phyloP scores from a whole-genome alignment of 2,888 invertebrate species.

The Chrysina gloriosa region DNA sequence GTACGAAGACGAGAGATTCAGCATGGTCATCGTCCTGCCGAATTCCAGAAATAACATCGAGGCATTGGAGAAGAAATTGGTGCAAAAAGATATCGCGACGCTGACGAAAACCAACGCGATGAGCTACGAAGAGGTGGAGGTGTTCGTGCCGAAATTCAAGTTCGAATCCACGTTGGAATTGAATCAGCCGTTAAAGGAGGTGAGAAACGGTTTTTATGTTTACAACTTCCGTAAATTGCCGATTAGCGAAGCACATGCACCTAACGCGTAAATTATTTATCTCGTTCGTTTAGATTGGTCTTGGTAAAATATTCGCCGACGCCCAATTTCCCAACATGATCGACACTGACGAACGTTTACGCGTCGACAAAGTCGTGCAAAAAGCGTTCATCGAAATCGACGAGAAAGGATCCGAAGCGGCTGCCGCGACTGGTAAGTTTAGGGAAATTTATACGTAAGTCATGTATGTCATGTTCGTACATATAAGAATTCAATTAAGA shows the following conservation, averaged over 20 bases:
- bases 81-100: neutral
- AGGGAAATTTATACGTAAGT: neutral
- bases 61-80: conserved; percentile 60
- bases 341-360: conserved; percentile 65
- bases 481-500: too few species aligned
- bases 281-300: conserved; percentile 73
- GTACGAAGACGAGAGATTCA: conserved; percentile 75
- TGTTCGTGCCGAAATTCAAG: conserved; percentile 83
- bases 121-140: conserved; percentile 64
- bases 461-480: neutral
- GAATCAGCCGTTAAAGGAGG: conserved; percentile 71
- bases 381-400: conserved; percentile 43
- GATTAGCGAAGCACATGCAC: neutral
- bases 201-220: conserved; percentile 64
- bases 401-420: conserved; percentile 42
- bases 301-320: conserved; percentile 73
- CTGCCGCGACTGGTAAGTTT: conserved; percentile 39
- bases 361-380: conserved; percentile 43
- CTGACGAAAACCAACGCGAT: neutral
- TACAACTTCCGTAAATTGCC: conserved; percentile 53
- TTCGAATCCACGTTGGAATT: conserved; percentile 79
- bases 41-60: conserved; percentile 74
- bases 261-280: neutral
- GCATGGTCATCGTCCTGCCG: conserved; percentile 83
- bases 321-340: conserved; percentile 78